A percentile compares a stretch with the other conserved stretches of the same genome.
These are phyloP conservation scores for Euplexia lucipara DNA, from an alignment of 2,888 invertebrate species.

Conservation along the genomic window DNA sequence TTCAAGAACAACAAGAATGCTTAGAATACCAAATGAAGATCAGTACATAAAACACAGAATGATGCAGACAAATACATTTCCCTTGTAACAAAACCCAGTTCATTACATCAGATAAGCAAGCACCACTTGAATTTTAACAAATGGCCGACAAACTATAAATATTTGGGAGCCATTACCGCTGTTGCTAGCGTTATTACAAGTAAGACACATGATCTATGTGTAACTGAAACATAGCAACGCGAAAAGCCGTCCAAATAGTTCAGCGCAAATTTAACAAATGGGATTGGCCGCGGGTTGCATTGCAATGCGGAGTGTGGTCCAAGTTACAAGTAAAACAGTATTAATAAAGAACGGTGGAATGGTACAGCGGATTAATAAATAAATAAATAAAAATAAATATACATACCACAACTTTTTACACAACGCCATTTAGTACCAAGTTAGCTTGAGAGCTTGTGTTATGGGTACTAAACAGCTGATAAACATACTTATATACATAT, in stretches of 20 bases:
- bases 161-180: conserved; percentile 65
- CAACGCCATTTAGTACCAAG: no score
- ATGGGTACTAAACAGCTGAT: no score
- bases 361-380: no score
- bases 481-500: no score
- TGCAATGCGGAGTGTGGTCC: conserved; percentile 70
- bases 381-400: no score
- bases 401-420: no score
- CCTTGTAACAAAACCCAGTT: conserved; percentile 13
- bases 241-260: conserved; percentile 81
- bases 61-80: conserved; percentile 31
- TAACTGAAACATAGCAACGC: conserved; percentile 64
- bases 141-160: conserved; percentile 61
- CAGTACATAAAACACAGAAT: not conserved
- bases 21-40: not conserved
- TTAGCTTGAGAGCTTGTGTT: no score
- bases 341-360: not conserved
- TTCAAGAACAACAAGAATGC: no score
- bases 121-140: conserved; percentile 62
- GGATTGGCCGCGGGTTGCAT: conserved; percentile 82
- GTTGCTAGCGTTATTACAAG: conserved; percentile 62
- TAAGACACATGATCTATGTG: conserved; percentile 65
- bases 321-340: conserved; percentile 55
- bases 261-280: conserved; percentile 88
- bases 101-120: conserved; percentile 44